phyloP scores from a whole-genome alignment of 2,888 invertebrate species.

The Sericinus montela region DNA sequence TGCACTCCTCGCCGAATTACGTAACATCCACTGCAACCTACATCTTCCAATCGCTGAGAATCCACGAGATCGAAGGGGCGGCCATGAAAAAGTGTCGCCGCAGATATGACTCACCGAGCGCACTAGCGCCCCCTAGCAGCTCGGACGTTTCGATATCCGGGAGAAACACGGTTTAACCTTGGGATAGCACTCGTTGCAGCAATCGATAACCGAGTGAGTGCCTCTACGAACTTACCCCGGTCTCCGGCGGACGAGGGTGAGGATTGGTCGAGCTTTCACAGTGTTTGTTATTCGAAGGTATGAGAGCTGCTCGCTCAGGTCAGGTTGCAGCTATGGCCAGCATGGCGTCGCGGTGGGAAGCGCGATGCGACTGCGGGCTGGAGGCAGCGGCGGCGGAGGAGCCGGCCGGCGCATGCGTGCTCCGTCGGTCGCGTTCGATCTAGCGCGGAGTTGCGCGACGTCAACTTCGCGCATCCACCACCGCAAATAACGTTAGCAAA shows the following conservation, averaged over 20 bases:
- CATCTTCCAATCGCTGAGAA: conserved; percentile 44
- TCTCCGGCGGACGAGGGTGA: conserved; percentile 42
- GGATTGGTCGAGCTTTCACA: conserved; percentile 40
- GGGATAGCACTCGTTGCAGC: conserved; percentile 42
- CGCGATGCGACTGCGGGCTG: conserved; percentile 71
- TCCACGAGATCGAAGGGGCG: conserved; percentile 65
- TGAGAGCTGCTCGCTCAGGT: conserved; percentile 62
- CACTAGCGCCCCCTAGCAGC: conserved; percentile 63
- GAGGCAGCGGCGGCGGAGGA: conserved; percentile 47
- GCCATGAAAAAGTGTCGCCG: conserved; percentile 64
- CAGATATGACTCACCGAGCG: conserved; percentile 73
- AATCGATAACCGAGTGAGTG: conserved; percentile 26
- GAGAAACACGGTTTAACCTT: conserved; percentile 48
- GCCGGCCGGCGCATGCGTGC: conserved; percentile 54
- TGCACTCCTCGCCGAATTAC: conserved; percentile 63
- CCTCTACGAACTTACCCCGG: conserved; percentile 64
- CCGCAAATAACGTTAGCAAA: conserved; percentile 65
- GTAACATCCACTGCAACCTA: conserved; percentile 66
- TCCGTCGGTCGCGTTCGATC: conserved; percentile 63
- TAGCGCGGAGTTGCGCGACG: conserved; percentile 59
- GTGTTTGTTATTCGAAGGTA: conserved; percentile 51
- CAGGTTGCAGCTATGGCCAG: conserved; percentile 65
- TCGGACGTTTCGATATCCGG: conserved; percentile 39
- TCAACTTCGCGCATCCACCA: conserved; percentile 54
- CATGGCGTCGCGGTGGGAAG: conserved; percentile 64